These are phyloP conservation scores for Meiosimyza decipiens DNA, from an alignment of 2,888 invertebrate species.

Conservation along the genomic window DNA sequence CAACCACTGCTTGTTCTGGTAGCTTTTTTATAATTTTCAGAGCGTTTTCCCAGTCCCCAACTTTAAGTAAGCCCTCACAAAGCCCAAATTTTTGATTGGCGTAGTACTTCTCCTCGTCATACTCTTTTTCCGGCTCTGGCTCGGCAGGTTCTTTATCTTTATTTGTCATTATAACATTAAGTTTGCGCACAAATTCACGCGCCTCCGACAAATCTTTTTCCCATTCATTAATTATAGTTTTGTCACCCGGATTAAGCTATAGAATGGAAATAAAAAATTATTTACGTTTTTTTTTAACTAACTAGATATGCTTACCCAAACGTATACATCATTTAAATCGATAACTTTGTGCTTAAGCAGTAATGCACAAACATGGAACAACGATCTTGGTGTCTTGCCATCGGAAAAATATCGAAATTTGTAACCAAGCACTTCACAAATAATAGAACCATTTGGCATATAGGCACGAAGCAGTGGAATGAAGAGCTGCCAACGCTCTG, in stretches of 20 bases:
- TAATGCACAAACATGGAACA: slow-evolving; percentile 90
- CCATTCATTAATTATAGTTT: slow-evolving; percentile 81
- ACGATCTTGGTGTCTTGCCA: slow-evolving; percentile 77
- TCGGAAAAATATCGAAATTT: slow-evolving; percentile 81
- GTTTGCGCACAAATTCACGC: slow-evolving; percentile 87
- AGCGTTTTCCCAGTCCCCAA: slow-evolving; percentile 93
- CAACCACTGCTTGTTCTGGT: slow-evolving; percentile 83
- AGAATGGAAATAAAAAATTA: slow-evolving; percentile 11
- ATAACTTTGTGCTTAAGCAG: slow-evolving; percentile 90
- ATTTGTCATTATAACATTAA: slow-evolving; percentile 84
- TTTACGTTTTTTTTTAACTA: slow-evolving; percentile 13
- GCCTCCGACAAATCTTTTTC: slow-evolving; percentile 86
- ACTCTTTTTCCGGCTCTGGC: slow-evolving; percentile 76
- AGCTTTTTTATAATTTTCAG: slow-evolving; percentile 81
- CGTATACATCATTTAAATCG: slow-evolving; percentile 86
- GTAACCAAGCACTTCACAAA: slow-evolving; percentile 95
- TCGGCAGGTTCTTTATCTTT: slow-evolving; percentile 83
- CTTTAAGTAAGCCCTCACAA: slow-evolving; percentile 85
- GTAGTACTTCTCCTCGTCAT: slow-evolving; percentile 68
- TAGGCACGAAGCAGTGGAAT: slow-evolving; percentile 88
- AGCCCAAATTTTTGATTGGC: slow-evolving; percentile 94
- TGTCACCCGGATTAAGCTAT: slow-evolving; percentile 87
- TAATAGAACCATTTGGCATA: slow-evolving; percentile 86
- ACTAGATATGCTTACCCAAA: slow-evolving; percentile 77
- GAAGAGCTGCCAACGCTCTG: slow-evolving; percentile 82